phyloP scores from a whole-genome alignment of 64 coral and sea anemone genomes.

The Pachyseris speciosa region DNA sequence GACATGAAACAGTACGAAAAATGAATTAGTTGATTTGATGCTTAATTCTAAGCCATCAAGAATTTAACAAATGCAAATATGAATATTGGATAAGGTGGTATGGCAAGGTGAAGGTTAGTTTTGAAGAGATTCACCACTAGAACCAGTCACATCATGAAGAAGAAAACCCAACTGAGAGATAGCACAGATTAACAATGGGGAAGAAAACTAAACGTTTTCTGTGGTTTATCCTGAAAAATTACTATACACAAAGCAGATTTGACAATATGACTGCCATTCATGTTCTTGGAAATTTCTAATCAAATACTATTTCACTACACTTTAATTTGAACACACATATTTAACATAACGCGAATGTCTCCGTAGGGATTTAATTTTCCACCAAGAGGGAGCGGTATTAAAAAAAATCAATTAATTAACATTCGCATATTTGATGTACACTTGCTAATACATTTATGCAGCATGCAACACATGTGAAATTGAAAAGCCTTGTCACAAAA shows the following conservation, averaged over 20 bases:
- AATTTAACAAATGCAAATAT: slow-evolving; percentile 9
- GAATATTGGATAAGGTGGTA: neutral
- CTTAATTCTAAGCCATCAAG: neutral
- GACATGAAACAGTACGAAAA: neutral
- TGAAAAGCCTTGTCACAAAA: neutral
- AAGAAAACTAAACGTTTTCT: neutral
- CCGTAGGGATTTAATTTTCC: neutral
- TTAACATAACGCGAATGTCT: neutral
- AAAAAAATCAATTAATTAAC: slow-evolving; percentile 1
- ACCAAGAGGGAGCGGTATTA: neutral
- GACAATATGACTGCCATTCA: neutral
- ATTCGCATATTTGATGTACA: neutral
- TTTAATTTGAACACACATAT: neutral
- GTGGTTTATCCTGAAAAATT: too few relatives aligned
- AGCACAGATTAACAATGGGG: neutral
- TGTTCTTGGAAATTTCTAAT: neutral
- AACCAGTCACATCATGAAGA: neutral
- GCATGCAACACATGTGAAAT: neutral
- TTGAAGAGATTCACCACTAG: neutral
- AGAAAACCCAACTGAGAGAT: neutral
- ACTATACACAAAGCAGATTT: too few relatives aligned
- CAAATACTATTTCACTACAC: neutral
- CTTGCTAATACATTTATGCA: neutral
- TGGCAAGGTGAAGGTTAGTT: slow-evolving; percentile 31
- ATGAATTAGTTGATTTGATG: neutral